phyloP scores from a whole-genome alignment of 2,797 vertebrate genomes.

The Craterocephalus amniculus region DNA sequence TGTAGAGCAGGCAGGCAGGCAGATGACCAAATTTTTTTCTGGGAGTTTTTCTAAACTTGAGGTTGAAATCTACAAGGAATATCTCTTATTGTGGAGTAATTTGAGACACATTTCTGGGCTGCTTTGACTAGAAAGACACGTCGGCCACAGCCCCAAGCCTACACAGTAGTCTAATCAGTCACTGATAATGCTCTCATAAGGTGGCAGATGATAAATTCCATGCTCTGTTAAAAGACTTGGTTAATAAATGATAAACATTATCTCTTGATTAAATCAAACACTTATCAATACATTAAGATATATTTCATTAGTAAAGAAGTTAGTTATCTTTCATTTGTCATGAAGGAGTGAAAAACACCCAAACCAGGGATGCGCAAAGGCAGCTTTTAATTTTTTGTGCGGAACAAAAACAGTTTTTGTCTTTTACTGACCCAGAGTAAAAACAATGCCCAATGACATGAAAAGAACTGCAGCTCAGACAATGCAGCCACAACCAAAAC shows the following conservation, averaged over 20 bases:
- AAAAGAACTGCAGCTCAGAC: slow-evolving; percentile 38
- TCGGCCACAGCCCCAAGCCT: background rate
- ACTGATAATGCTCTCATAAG: background rate
- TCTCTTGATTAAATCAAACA: no score
- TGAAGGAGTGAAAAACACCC: background rate
- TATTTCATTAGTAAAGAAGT: background rate
- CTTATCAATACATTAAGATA: background rate
- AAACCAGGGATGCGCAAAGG: slow-evolving; percentile 7
- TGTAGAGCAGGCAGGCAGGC: slow-evolving; percentile 29
- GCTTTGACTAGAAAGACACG: no score
- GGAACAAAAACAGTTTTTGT: slow-evolving; percentile 8
- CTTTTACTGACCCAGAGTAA: slow-evolving; percentile 36
- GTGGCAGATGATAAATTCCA: background rate
- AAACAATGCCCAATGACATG: slow-evolving; percentile 32
- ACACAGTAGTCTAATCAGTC: background rate
- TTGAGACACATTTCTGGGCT: background rate
- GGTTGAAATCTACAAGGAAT: background rate
- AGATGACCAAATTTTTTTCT: no score
- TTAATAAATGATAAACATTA: no score
- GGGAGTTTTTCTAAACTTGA: background rate
- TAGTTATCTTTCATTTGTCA: background rate
- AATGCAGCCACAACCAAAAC: slow-evolving; percentile 50
- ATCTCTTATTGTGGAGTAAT: background rate
- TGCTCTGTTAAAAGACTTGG: background rate
- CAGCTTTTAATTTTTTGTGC: background rate